A percentile compares a stretch with the other conserved stretches of the same genome.
These are phyloP conservation scores for Muscicapa striata DNA, from an alignment of 2,797 vertebrate species.

Conservation along the genomic window DNA sequence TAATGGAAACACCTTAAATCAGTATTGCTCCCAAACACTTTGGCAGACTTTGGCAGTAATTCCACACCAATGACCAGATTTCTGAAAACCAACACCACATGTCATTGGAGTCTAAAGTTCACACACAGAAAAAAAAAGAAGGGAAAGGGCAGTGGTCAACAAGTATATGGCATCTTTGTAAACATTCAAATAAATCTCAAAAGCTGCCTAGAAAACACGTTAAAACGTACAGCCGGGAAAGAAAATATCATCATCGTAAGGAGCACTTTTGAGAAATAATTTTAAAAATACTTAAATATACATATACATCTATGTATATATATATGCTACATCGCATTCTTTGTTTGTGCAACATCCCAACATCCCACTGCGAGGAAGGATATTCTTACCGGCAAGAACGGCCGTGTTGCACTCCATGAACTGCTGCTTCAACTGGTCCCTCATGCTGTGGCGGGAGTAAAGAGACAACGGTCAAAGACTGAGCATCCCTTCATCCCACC, in stretches of 20 bases:
- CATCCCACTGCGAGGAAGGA: no score
- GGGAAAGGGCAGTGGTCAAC: no score
- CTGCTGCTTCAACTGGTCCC: background rate
- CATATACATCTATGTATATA: no score
- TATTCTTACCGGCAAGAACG: background rate
- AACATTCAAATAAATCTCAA: rapidly evolving
- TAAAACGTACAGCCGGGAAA: rapidly evolving
- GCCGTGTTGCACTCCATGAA: background rate
- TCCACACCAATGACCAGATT: background rate
- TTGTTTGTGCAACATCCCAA: no score
- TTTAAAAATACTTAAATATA: background rate
- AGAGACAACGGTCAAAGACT: background rate
- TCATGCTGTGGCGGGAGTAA: background rate
- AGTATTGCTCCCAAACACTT: background rate
- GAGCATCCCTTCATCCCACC: background rate
- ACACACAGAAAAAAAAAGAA: background rate
- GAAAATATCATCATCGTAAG: background rate
- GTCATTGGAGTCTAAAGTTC: background rate
- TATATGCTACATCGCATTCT: no score
- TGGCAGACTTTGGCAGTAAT: background rate
- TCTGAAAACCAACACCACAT: background rate
- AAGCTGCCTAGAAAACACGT: background rate
- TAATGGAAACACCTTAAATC: background rate
- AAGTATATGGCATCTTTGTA: rapidly evolving
- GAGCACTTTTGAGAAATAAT: background rate